Base-by-base conservation (phyloP, 2,113 vertebrate species). In the Nicator chloris region DNA sequence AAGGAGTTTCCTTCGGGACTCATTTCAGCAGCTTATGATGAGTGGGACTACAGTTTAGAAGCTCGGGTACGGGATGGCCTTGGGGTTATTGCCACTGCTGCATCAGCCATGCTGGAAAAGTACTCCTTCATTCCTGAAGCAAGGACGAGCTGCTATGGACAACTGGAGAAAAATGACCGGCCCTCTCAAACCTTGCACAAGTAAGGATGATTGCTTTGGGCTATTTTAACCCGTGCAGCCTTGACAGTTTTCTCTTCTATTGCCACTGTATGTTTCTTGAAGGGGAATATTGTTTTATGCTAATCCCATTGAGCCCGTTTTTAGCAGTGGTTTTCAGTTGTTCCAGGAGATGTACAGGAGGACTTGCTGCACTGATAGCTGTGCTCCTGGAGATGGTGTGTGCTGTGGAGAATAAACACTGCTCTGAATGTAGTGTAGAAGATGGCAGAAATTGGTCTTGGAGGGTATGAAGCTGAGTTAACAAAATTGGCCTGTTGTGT, bases 41-140 rank as follows among this genome's bases (percentile, higher is more conserved):
- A 99, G 96, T 99, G 99, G 99, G 99, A 99, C 98, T 99, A 99
- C 87, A 98, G 98, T 22, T 93, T 99, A 96, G 98, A 99, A 92
- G 98, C 98, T 1, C 97, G 99, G 16, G 99, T 99, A 2, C 97
- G 98, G 12, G 99, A 99, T 1, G 99, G 98, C 30, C 98, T 99
- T 13, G 99, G 99, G 66, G 99, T 99, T 97, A 99, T 99, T 53
- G 98, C 99, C 42, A 99, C 98, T 1, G 99, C 99, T 1, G 99
- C 99, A 0, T 98, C 98, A 8, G 98, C 99, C 98, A 99, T 99
- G 99, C 85, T 99, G 98, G 98, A 99, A 28, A 99, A 98, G 80
- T 99, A 98, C 27, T 99, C 99, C 6, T 98, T 99, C 97, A 99
- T 99, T 90, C 99, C 99, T 0, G 99, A 99, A 84, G 98, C 99